phyloP scores from a whole-genome alignment of 2,888 invertebrate species.

The Ametastegia equiseti region DNA sequence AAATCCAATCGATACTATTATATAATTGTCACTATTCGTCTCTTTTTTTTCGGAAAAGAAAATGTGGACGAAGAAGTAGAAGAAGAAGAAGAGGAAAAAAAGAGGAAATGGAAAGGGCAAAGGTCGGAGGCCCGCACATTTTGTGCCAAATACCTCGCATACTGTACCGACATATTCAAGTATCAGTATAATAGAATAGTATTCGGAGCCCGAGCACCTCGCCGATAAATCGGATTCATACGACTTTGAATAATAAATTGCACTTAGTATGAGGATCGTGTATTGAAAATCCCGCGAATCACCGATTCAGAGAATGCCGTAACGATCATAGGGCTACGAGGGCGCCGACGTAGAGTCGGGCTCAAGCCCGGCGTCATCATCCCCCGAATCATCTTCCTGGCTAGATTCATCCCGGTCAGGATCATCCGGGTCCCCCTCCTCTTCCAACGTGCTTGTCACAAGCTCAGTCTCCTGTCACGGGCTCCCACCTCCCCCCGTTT shows the following conservation, averaged over 20 bases:
- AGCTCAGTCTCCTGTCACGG: constrained; percentile 74
- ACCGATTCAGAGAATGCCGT: background rate
- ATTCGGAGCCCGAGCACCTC: background rate
- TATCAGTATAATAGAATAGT: background rate
- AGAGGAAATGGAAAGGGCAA: background rate
- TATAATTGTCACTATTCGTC: too few species aligned
- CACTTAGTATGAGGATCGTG: constrained; percentile 56
- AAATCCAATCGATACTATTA: too few species aligned
- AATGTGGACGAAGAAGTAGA: background rate
- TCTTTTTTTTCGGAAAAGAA: too few species aligned
- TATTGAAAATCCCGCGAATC: background rate
- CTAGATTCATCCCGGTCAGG: constrained; percentile 29
- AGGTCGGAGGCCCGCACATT: constrained; percentile 23
- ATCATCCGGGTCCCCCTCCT: constrained; percentile 55
- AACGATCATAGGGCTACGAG: constrained; percentile 66
- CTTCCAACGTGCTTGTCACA: constrained; percentile 67
- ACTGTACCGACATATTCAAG: background rate
- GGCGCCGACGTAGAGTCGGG: constrained; percentile 74
- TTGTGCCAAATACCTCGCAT: background rate
- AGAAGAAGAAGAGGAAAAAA: background rate
- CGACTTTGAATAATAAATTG: constrained; percentile 54
- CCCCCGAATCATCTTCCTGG: constrained; percentile 30
- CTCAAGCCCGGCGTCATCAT: constrained; percentile 57
- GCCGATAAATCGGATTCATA: background rate
- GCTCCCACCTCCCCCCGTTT: constrained; percentile 70